phyloP scores from a whole-genome alignment of 2,888 invertebrate species.

The Metallyticus violacea region DNA sequence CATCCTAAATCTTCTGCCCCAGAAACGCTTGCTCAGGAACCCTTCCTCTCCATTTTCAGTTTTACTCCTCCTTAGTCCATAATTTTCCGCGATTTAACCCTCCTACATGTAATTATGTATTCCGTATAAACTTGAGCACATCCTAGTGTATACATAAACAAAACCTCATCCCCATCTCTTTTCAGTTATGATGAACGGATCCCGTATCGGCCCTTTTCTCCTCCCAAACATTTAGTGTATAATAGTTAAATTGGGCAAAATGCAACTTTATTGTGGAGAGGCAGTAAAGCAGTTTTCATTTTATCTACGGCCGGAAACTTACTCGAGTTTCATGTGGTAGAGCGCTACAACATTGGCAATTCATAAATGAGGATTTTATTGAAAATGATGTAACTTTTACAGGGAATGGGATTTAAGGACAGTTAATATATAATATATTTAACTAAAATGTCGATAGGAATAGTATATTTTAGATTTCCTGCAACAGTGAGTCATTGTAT shows the following conservation, averaged over 20 bases:
- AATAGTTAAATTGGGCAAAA: constrained; percentile 13
- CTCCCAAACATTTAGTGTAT: neutral
- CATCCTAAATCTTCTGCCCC: neutral
- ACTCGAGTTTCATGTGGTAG: too few species aligned
- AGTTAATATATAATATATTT: too few species aligned
- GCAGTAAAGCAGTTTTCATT: neutral
- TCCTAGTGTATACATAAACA: neutral
- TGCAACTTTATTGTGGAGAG: neutral
- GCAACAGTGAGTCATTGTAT: too few species aligned
- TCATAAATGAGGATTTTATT: too few species aligned
- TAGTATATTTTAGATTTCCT: too few species aligned
- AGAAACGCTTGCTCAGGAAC: neutral
- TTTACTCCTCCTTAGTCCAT: neutral
- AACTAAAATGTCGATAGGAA: too few species aligned
- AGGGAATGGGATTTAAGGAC: too few species aligned
- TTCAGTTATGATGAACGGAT: constrained; percentile 1
- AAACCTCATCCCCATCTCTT: neutral
- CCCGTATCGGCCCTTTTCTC: neutral
- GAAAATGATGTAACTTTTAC: too few species aligned
- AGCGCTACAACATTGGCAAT: too few species aligned
- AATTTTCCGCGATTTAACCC: neutral
- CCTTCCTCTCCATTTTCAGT: neutral
- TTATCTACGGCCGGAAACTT: neutral
- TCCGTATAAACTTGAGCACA: neutral
- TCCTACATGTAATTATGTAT: neutral